Conservation (phyloP, 35 echinoderm and acorn worm species). For the Diadema setosum region DNA sequence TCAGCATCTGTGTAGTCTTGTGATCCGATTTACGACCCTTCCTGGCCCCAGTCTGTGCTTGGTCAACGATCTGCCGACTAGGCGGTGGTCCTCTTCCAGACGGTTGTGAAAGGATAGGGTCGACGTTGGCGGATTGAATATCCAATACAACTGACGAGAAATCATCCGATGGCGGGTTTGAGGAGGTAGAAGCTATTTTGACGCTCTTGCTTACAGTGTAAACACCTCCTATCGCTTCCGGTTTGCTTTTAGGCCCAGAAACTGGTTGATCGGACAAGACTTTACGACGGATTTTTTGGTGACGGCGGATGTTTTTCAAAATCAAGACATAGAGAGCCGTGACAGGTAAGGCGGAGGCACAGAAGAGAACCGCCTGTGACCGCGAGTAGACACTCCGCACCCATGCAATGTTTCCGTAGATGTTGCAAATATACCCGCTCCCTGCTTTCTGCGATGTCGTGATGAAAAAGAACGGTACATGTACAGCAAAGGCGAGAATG, state of each 20-base stretch:
- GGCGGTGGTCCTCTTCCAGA: no score
- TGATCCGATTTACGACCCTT: not conserved
- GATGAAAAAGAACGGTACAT: conserved; percentile 19
- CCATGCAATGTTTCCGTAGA: not conserved
- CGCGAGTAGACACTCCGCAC: not conserved
- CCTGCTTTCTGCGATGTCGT: not conserved
- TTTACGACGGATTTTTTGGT: not conserved
- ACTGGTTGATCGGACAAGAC: no score
- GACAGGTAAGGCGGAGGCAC: not conserved
- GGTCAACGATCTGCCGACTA: no score
- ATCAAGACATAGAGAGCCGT: not conserved
- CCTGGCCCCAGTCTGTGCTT: no score
- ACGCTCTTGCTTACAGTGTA: no score
- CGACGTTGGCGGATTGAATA: no score
- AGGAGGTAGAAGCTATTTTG: no score
- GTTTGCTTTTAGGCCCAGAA: no score
- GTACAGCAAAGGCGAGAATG: not conserved
- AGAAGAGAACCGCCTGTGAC: not conserved
- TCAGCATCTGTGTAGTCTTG: not conserved
- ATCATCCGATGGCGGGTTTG: no score
- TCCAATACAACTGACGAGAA: no score
- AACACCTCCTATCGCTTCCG: no score
- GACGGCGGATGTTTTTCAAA: not conserved
- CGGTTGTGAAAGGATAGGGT: no score
- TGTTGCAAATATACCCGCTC: not conserved